Conservation (phyloP, 2,113 vertebrate species). For the Paradoxurus hermaphroditus region DNA sequence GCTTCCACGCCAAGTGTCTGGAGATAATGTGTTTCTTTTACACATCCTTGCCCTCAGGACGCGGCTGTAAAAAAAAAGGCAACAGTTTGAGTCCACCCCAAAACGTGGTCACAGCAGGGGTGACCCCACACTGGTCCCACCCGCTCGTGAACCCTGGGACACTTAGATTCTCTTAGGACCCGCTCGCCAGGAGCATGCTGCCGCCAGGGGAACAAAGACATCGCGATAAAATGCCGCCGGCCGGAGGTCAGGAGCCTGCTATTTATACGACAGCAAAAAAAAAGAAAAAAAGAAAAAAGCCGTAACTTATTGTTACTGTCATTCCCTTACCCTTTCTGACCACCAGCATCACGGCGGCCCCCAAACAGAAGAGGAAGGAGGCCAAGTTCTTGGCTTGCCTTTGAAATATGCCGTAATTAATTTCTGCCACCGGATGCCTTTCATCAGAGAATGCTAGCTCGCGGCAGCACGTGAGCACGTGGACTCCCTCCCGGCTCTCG, state of each 20-base stretch:
- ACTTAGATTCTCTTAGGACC: fast-evolving
- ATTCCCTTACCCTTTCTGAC: background rate
- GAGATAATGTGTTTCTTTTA: background rate
- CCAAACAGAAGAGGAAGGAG: background rate
- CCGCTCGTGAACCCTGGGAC: background rate
- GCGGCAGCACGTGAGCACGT: background rate
- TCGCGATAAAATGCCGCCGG: fast-evolving
- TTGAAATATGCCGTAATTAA: background rate
- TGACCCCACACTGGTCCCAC: too few species aligned
- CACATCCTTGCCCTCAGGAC: background rate
- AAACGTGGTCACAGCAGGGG: fast-evolving
- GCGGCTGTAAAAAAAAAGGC: background rate
- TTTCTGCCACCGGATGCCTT: background rate
- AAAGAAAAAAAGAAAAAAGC: background rate
- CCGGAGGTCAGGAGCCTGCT: background rate
- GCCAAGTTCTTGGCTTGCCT: background rate
- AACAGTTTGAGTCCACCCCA: background rate
- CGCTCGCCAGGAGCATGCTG: fast-evolving
- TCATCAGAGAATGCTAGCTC: background rate
- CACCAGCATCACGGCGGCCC: background rate
- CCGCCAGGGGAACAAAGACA: fast-evolving
- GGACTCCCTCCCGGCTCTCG: fast-evolving
- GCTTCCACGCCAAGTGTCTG: background rate
- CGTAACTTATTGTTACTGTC: background rate
- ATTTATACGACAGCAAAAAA: background rate